These are phyloP conservation scores for Melikaiella ostensackeni DNA, from an alignment of 2,888 invertebrate species.

Conservation along the genomic window DNA sequence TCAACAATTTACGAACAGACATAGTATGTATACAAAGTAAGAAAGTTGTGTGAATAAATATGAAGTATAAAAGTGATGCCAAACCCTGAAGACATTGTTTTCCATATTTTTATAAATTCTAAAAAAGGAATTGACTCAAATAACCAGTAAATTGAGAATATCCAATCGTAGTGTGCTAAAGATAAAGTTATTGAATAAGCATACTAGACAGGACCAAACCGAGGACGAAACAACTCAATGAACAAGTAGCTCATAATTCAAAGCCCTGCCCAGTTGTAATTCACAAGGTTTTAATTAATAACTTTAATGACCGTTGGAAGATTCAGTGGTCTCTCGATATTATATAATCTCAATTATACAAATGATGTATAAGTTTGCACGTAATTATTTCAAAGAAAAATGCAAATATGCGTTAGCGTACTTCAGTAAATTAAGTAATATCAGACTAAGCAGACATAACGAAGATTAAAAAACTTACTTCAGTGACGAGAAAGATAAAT, in stretches of 20 bases:
- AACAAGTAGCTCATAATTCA: constrained; percentile 13
- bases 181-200: background rate
- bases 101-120: no score
- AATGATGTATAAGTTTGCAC: background rate
- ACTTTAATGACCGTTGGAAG: background rate
- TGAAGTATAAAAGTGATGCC: no score
- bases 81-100: no score
- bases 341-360: background rate
- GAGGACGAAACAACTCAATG: background rate
- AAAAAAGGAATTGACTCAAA: no score
- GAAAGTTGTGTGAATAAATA: no score
- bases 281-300: constrained; percentile 16
- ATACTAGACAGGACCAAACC: background rate
- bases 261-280: background rate
- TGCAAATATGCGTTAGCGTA: background rate
- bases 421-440: background rate
- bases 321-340: background rate
- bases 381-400: background rate
- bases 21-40: no score
- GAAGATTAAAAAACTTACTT: constrained; percentile 4
- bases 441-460: background rate
- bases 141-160: no score
- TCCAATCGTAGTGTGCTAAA: no score
- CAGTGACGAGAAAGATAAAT: background rate
- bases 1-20: no score